These are phyloP conservation scores for Eurystomus glaucurus DNA, from an alignment of 2,797 vertebrate species.

Conservation along the genomic window DNA sequence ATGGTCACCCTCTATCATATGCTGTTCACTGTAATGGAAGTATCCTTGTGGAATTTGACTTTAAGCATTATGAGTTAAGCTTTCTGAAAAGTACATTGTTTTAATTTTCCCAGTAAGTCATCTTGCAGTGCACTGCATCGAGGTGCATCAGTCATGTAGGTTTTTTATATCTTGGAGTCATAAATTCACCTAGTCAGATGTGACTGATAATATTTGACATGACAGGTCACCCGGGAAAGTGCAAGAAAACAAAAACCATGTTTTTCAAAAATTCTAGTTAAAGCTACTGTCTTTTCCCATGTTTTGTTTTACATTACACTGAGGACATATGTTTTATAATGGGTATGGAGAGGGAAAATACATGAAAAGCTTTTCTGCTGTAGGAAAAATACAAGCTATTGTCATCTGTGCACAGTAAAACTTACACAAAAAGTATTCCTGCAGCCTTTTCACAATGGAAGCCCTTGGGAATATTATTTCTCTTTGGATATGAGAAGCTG, in stretches of 20 bases:
- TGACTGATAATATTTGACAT: conserved; percentile 45
- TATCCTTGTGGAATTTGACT: background rate
- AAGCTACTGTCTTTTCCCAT: background rate
- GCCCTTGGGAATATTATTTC: background rate
- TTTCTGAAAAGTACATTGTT: conserved; percentile 39
- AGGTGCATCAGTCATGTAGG: conserved; percentile 52
- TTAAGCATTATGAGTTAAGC: conserved; percentile 60
- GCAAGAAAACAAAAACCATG: conserved; percentile 5
- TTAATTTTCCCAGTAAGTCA: conserved; percentile 41
- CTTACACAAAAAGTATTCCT: background rate
- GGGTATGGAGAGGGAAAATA: background rate
- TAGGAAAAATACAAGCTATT: conserved; percentile 7
- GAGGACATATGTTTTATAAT: background rate
- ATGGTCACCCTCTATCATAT: background rate
- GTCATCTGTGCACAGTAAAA: background rate
- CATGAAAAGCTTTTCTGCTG: conserved; percentile 32
- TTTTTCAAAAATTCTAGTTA: conserved; percentile 17
- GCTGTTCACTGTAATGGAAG: background rate
- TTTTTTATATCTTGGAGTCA: conserved; percentile 51
- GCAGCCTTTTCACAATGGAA: background rate
- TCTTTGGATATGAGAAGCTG: background rate
- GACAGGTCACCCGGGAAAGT: conserved; percentile 58
- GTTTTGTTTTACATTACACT: background rate
- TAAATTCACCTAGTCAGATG: conserved; percentile 38
- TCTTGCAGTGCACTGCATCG: background rate